Conservation (phyloP, 2,797 vertebrate species). For the Gadopsis marmoratus region DNA sequence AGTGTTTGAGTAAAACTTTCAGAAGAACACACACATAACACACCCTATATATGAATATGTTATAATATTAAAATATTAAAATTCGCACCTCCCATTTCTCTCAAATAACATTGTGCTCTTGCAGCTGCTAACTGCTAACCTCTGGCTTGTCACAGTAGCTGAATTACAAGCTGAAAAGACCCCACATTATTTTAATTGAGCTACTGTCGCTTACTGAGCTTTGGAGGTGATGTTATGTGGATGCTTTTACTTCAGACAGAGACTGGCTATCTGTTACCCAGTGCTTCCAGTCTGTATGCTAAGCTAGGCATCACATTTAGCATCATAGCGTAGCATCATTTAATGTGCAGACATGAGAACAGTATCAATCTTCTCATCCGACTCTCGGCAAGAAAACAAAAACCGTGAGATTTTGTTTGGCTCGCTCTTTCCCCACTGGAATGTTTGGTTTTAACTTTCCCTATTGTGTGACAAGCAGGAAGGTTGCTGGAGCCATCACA, state of each 20-base stretch:
- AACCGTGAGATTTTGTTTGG: background rate
- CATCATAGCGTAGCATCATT: background rate
- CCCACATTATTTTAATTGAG: background rate
- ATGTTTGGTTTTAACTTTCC: background rate
- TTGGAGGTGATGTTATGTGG: background rate
- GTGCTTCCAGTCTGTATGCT: background rate
- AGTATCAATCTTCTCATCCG: background rate
- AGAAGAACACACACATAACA: background rate
- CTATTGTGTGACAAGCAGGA: background rate
- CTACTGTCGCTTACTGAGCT: background rate
- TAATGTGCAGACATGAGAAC: background rate
- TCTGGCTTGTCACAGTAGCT: background rate
- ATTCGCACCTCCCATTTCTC: background rate
- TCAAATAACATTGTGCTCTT: slow-evolving; percentile 7
- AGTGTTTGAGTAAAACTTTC: slow-evolving; percentile 1
- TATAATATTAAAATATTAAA: background rate
- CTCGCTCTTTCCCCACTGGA: background rate
- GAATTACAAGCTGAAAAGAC: background rate
- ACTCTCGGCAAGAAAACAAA: background rate
- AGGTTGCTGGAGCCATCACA: background rate
- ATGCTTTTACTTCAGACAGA: background rate
- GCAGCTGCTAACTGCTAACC: background rate
- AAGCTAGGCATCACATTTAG: background rate
- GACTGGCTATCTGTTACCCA: background rate
- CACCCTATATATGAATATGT: too few species aligned